phyloP scores from a whole-genome alignment of 2,888 invertebrate species.

The Crioceris asparagi region DNA sequence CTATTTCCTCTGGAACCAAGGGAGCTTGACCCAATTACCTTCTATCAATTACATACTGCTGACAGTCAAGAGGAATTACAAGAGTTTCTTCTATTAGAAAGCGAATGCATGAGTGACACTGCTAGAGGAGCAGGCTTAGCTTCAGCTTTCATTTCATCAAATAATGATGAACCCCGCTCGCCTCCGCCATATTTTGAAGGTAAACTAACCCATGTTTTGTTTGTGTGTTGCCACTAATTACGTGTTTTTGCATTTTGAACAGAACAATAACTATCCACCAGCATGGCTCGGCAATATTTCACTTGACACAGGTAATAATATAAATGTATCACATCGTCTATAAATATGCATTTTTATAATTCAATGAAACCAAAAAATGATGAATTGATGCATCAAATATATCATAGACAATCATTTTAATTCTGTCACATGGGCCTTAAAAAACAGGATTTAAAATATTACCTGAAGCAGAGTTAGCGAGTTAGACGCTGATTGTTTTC shows the following conservation, averaged over 20 bases:
- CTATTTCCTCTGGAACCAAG: slow-evolving; percentile 48
- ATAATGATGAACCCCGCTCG: slow-evolving; percentile 5
- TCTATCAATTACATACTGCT: slow-evolving; percentile 47
- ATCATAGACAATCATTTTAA: too few species aligned
- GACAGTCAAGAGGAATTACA: slow-evolving; percentile 52
- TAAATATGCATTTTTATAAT: too few species aligned
- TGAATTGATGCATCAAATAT: too few species aligned
- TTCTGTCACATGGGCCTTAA: too few species aligned
- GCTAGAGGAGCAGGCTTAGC: slow-evolving; percentile 40
- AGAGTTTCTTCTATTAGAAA: slow-evolving; percentile 50
- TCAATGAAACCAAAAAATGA: too few species aligned
- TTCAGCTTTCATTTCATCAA: slow-evolving; percentile 32
- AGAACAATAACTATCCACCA: slow-evolving; percentile 23
- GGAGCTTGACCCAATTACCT: slow-evolving; percentile 46
- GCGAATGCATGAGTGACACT: slow-evolving; percentile 43
- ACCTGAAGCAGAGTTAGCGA: too few species aligned
- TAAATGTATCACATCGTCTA: slow-evolving; percentile 4
- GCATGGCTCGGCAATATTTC: slow-evolving; percentile 26
- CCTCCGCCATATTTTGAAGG: slow-evolving; percentile 11
- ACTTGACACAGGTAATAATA: slow-evolving; percentile 21
- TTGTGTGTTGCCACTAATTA: slow-evolving; percentile 22
- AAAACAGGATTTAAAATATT: too few species aligned
- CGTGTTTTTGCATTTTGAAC: slow-evolving; percentile 22
- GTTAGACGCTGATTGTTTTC: too few species aligned
- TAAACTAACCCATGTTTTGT: slow-evolving; percentile 13